phyloP scores from a whole-genome alignment of 53 echinoderm and acorn worm genomes.

The Astropecten irregularis region DNA sequence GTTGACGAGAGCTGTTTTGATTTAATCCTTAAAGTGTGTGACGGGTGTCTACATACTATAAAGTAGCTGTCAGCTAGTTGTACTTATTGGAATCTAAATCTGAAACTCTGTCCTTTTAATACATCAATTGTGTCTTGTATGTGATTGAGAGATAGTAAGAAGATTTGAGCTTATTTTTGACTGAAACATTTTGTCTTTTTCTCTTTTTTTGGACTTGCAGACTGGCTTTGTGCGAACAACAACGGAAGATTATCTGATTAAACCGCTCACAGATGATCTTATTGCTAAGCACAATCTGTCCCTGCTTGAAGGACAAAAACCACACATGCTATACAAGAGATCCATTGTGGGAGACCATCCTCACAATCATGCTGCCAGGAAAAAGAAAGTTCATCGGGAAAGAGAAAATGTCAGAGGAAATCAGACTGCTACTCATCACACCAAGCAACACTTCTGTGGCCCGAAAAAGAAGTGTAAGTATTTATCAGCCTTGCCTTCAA shows the following conservation, averaged over 20 bases:
- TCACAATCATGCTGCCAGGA: constrained; percentile 3
- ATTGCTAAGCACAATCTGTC: constrained; percentile 49
- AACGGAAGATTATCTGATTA: constrained; percentile 83
- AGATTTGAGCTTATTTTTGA: too few relatives aligned
- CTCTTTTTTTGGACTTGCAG: constrained; percentile 56
- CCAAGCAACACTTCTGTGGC: constrained; percentile 93
- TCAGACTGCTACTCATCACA: constrained; percentile 47
- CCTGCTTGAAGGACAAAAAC: constrained; percentile 34
- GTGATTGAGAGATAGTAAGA: too few relatives aligned
- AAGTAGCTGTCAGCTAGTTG: too few relatives aligned
- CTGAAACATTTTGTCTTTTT: too few relatives aligned
- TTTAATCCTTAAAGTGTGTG: too few relatives aligned
- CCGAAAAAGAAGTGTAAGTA: constrained; percentile 94
- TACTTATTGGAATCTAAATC: too few relatives aligned
- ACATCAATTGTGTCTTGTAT: too few relatives aligned
- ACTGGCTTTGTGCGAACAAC: constrained; percentile 77
- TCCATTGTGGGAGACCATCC: constrained; percentile 30
- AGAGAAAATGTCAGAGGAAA: background rate
- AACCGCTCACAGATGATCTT: constrained; percentile 77
- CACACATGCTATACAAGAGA: constrained; percentile 87
- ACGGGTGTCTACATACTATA: too few relatives aligned
- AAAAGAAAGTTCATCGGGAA: background rate
- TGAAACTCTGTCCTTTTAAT: too few relatives aligned
- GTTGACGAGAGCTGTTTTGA: too few relatives aligned
- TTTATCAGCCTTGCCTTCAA: background rate